phyloP scores from a whole-genome alignment of 2,888 invertebrate genomes.

The Megaustenia siamemsis region DNA sequence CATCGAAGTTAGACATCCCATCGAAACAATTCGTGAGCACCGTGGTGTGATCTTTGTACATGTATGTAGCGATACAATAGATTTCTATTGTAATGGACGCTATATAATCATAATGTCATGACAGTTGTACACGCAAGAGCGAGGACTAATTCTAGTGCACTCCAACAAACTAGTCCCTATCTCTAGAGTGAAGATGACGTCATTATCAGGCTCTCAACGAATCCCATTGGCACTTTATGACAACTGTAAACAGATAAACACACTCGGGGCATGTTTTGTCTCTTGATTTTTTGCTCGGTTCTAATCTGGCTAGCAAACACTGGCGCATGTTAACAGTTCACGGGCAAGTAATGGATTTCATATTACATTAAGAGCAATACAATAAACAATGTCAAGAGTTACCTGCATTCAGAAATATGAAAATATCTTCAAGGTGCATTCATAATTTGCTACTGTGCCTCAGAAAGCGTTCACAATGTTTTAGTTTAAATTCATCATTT shows the following conservation, averaged over 20 bases:
- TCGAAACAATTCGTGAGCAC: too few relatives aligned
- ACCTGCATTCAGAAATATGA: not conserved
- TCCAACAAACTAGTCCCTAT: not conserved
- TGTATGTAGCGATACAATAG: too few relatives aligned
- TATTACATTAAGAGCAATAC: not conserved
- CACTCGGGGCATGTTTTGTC: not conserved
- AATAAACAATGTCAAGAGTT: not conserved
- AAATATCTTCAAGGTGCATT: not conserved
- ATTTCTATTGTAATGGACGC: too few relatives aligned
- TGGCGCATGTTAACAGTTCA: not conserved
- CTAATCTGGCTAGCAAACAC: conserved; percentile 10
- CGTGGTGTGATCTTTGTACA: too few relatives aligned
- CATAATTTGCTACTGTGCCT: not conserved
- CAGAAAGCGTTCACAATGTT: not conserved
- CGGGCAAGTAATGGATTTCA: not conserved
- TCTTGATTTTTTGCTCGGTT: not conserved
- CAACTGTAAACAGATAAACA: conserved; percentile 16
- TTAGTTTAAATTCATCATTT: too few relatives aligned
- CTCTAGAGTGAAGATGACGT: not conserved
- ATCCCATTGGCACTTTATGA: not conserved
- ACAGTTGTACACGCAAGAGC: too few relatives aligned
- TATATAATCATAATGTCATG: too few relatives aligned
- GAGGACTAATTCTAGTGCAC: too few relatives aligned
- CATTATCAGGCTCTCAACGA: not conserved
- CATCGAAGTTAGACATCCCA: too few relatives aligned